A percentile compares a stretch with the other conserved stretches of the same genome.
These are phyloP conservation scores for Anguilla obscura DNA, from an alignment of 2,797 vertebrate species.

Conservation along the genomic window DNA sequence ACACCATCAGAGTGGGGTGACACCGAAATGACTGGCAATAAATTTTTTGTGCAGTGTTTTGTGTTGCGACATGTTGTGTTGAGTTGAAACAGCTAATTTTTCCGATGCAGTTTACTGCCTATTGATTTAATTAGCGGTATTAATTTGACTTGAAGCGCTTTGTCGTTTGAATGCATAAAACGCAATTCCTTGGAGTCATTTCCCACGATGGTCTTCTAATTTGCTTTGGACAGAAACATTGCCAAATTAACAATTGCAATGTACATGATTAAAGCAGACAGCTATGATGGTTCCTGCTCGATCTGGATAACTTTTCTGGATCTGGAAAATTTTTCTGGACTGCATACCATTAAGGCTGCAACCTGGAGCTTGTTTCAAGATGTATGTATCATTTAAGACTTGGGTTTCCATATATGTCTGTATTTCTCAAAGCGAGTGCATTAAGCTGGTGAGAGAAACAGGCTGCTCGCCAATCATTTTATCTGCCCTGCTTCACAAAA, in stretches of 20 bases:
- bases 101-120: too few relatives aligned
- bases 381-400: too few relatives aligned
- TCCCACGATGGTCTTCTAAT: not conserved
- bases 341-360: not conserved
- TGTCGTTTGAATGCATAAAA: not conserved
- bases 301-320: not conserved
- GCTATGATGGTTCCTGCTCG: not conserved
- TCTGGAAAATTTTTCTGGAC: not conserved
- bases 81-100: too few relatives aligned
- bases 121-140: too few relatives aligned
- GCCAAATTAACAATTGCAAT: not conserved
- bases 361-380: too few relatives aligned
- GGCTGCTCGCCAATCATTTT: not conserved
- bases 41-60: too few relatives aligned
- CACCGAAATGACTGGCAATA: too few relatives aligned
- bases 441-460: not conserved
- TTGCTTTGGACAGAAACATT: not conserved
- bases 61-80: too few relatives aligned
- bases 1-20: too few relatives aligned
- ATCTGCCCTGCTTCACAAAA: constrained; percentile 8
- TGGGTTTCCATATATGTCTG: too few relatives aligned
- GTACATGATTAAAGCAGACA: not conserved
- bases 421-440: too few relatives aligned
- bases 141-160: not conserved
- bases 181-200: not conserved